Base-by-base conservation (phyloP, 2,113 vertebrate genomes). In the Promerops cafer region DNA sequence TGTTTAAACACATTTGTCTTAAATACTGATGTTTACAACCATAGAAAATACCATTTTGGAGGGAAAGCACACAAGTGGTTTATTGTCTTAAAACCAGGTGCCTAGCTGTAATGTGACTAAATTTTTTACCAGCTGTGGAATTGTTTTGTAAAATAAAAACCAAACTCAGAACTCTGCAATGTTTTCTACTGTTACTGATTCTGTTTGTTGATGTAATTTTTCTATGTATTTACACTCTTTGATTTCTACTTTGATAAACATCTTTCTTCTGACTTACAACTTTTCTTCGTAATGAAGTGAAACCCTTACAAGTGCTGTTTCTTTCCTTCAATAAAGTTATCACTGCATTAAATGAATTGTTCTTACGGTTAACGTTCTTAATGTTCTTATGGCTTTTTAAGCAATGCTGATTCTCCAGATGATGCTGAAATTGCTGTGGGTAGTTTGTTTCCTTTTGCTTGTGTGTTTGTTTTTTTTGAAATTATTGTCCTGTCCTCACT, bases 301-400 rank as follows among this genome's bases (percentile, higher is more conserved):
- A 74, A 86, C 76, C 45, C 63, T 85, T 40, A 28, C 7, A 74
- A 60, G 31, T 64, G 16, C 63, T 83, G 35, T 28, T 91, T 87
- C 69, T 69, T 69, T 45, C 28, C 42, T 95, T 77, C 82, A 96
- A 94, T 97, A 96, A 97, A 97, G 68, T 81, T 90, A 69, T 74
- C 26, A 27, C 24, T 95, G 89, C 61, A 83, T 83, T 94, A 91
- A 94, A 60, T 49, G 0, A 87, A 40, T 56, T 68, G 14, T 7
- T 88, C 1, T 81, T 74, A 14, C 9, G 18, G 31, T 78, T 88
- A 71, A 71, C 86, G 6, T 72, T 61, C 26, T 21, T 53, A 52
- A 80, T 69, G 15, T n/a, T 56, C n/a, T 57, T 49, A 16, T 2
- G 16, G 7, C 13, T 26, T 63, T 61, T 75, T 37, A 28, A 63